Conservation (phyloP, 2,888 invertebrate species). For the Pilophorus perplexus region DNA sequence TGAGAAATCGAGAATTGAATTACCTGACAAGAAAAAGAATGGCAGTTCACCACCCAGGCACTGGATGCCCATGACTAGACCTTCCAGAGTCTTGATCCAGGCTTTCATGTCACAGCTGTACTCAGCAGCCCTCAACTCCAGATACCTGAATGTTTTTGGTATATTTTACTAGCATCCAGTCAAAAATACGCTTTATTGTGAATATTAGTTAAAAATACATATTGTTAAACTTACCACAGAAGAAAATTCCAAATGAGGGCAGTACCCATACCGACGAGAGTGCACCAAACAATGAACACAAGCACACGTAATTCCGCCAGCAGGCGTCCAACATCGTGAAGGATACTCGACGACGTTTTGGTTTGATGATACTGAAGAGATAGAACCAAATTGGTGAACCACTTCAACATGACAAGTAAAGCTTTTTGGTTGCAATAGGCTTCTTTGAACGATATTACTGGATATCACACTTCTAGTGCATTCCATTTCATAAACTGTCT, state of each 20-base stretch:
- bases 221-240: conserved; percentile 67
- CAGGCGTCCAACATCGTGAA: conserved; percentile 66
- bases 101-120: conserved; percentile 53
- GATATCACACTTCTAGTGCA: not conserved
- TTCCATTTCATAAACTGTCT: not conserved
- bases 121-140: conserved; percentile 67
- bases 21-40: conserved; percentile 78
- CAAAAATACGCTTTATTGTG: too few species aligned
- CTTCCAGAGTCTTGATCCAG: conserved; percentile 72
- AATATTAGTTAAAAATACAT: too few species aligned
- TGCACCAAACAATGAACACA: conserved; percentile 75
- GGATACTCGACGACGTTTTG: conserved; percentile 60
- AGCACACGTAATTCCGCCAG: conserved; percentile 66
- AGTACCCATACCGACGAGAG: conserved; percentile 77
- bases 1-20: too few species aligned
- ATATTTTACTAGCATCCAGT: too few species aligned
- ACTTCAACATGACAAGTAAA: too few species aligned
- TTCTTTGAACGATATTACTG: not conserved
- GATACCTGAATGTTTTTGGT: too few species aligned
- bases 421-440: too few species aligned
- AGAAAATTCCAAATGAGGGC: conserved; percentile 85
- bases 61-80: conserved; percentile 71
- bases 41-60: conserved; percentile 83
- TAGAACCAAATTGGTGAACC: not conserved
- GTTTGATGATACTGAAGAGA: conserved; percentile 58